These are phyloP conservation scores for Poecile atricapillus DNA, from an alignment of 2,113 vertebrate genomes.

Conservation along the genomic window DNA sequence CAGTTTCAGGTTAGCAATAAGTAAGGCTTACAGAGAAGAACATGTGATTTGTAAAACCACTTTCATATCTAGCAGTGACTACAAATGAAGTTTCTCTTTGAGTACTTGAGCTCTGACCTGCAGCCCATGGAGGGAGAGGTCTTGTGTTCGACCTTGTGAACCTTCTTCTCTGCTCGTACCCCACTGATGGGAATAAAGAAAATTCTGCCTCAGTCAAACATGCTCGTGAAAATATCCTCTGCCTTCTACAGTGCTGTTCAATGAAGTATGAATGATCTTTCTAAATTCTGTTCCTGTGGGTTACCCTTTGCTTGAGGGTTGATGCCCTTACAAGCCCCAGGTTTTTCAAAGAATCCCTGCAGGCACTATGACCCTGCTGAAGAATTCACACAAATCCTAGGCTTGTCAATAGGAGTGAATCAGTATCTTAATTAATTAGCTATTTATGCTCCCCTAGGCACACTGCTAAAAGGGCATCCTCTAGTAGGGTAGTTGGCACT, in stretches of 20 bases:
- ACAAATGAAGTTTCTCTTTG: not conserved
- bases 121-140: not conserved
- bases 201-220: not conserved
- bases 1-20: not conserved
- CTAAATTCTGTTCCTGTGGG: not conserved
- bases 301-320: not conserved
- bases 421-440: conserved; percentile 6
- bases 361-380: not conserved
- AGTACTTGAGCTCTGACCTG: not conserved
- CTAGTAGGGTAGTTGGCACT: not conserved
- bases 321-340: not conserved
- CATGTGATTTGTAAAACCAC: not conserved
- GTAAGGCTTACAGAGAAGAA: not conserved
- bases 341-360: not conserved
- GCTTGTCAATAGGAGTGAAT: not conserved
- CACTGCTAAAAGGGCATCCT: not conserved
- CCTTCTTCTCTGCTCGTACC: not conserved
- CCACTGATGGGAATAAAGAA: not conserved
- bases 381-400: not conserved
- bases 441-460: not conserved
- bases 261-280: not conserved
- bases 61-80: not conserved
- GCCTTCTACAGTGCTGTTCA: not conserved
- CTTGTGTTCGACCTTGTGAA: not conserved
- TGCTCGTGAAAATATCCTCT: not conserved